Base-by-base conservation (phyloP, 2,888 invertebrate genomes). In the Andrena chrysosceles region DNA sequence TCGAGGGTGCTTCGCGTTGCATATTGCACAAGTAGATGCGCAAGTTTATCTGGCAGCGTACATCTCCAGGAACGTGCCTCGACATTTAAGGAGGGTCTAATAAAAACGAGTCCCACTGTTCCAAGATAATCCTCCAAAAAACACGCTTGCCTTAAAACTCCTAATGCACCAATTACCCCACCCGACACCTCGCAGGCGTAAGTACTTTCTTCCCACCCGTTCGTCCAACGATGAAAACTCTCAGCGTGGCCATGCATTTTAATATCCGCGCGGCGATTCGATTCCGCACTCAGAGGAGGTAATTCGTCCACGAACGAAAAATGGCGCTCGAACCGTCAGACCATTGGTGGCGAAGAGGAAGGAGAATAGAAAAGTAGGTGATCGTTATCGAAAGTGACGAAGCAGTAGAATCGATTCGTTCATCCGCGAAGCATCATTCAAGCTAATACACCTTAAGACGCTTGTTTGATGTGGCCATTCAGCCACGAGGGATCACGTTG, bases 221-320 rank as follows among this genome's bases (percentile, higher is more conserved):
- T 13, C 10, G n/a, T 10, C 13, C 54, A n/a, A 13, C 16, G 62
- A 5, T 63, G 60, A 29, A 52, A 76, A 56, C 33, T 29, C 42
- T 7, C 35, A 48, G n/a, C 74, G 72, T 81, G 80, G 10, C 26
- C 49, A 16, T 49, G 77, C 77, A 81, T 81, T 68, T 63, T 77
- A 81, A 81, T 72, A 54, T 75, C 29, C 59, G 20, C 48, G 33
- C 6, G 35, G 16, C 42, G 42, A 63, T 48, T 29, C 67, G 48
- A 20, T 10, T 52, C 8, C 20, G 1, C 68, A 20, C 54, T 33
- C 23, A 3, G 20, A 20, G 56, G 23, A 26, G 56, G 7, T 52
- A 31, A 54, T 52, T 26, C 20, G 6, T n/a, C 5, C 6, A 1
- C 10, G 59, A 3, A 5, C 8, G n/a, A 69, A n/a, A 56, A 59